Base-by-base conservation (phyloP, 2,888 invertebrate species). In the Brenthis daphne region DNA sequence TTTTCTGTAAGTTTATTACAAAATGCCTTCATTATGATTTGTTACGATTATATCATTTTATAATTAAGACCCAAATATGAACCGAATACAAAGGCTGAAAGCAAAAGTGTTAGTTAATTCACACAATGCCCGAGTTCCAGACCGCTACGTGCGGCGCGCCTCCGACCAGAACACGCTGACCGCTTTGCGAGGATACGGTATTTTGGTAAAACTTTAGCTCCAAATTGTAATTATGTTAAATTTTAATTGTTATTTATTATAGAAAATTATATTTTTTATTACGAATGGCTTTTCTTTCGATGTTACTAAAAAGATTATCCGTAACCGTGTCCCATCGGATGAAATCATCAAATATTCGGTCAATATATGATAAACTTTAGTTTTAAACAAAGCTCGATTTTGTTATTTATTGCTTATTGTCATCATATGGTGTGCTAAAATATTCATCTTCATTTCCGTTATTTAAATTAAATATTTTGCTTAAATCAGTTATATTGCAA, bases 31-130 rank as follows among this genome's bases (percentile, higher is more conserved):
- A 50, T 48, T 60, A 11, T 29, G 1, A 58, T 11, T 24, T 58
- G 4, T n/a, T 8, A 48, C 14, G 20, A 48, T 60, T 48, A 60
- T 48, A 29, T 60, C 43, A 48, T 13, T 24, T 43, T 14, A 48
- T 48, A 24, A 48, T 29, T n/a, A 60, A 43, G 47, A 13, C 43
- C 16, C 43, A 43, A 57, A 14, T 47, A 50, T 29, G 58, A 48
- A 60, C n/a, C 14, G 58, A 60, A 43, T 43, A 43, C 47, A 58
- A 60, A 11, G 29, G 24, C 48, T 24, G 58, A 60, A 60, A 60
- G 14, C 48, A 48, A 60, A 48, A 60, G 58, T 60, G 48, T 60
- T 24, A 50, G 48, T 29, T 60, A 48, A 60, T 60, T 60, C 11
- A 60, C 48, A 60, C 48, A 60, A 48, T 48, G 48, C 47, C 6